Base-by-base conservation (phyloP, 2,113 vertebrate genomes). In the Orientallactaga bullata region DNA sequence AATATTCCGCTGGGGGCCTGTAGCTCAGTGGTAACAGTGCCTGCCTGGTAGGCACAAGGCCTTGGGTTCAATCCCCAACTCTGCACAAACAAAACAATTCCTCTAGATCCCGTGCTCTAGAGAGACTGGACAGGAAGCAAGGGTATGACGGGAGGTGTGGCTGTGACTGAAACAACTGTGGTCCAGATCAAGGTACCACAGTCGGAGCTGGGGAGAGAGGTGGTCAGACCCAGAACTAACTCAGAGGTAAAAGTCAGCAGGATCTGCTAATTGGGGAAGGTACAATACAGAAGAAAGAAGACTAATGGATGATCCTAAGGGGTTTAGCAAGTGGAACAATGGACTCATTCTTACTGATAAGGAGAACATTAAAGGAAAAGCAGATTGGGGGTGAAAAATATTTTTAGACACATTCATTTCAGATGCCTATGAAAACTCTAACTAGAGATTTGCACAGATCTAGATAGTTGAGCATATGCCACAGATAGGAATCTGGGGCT, bases 341-440 rank as follows among this genome's bases (percentile, higher is more conserved):
- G 7, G 26, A 69, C 20, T 17, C 18, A 69, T 65, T 42, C 69
- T 58, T 61, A 47, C 4, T 37, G 69, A 88, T 26, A 91, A 0
- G 26, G 81, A 88, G 68, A 80, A 76, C 5, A 58, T 26, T 7
- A 20, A 85, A 2, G 47, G 71, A 74, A 21, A 88, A 35, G 32
- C 55, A 85, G 39, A 23, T 28, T 85, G 8, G 28, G 28, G 18
- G 18, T 78, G 32, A 61, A 91, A 79, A 69, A n/a, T 7, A 12
- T n/a, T 95, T 91, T 89, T 47, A 71, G 60, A 39, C 63, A 68
- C 30, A 24, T 32, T 66, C 66, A 58, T 63, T 66, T 63, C 55
- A 89, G 76, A 39, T 24, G 10, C 21, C 88, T 60, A 51, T 78
- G 0, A 95, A 76, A 93, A 83, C 89, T 65, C 10, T 17, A 93